Evolutionary conservation across 1,140 invertebrate genomes (phyloP), one percentile per base, ranked within the genome.

Genomic region (Bombus breviceps): DNA sequence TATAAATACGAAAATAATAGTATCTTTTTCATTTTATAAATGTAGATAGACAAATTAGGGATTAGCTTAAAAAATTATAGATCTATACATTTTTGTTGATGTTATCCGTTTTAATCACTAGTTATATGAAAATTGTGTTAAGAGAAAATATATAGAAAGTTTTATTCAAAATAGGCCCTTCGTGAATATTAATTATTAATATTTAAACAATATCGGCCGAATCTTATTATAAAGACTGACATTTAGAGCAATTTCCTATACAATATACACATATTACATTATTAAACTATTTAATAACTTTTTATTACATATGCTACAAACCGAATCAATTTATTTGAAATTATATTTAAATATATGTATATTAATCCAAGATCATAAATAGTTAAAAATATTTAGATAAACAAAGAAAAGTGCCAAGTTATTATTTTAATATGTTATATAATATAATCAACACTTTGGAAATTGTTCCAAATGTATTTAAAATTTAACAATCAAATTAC

Each of bases 231-330:
- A 12, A 78, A 79, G 69, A 87, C 43, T 87, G 75, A 79, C 85
- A 84, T 86, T 86, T 78, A 84, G 86, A 78, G 76, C 82, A 84
- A 78, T 84, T 85, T 79, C 71, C 82, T 74, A 59, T 74, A 47
- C 22, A 57, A 86, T 66, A 25, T 64, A 53, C 34, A 77, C 3
- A 77, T 71, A 64, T 66, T 80, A 43, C 9, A 53, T 81, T 80
- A 53, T 53, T 80, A 80, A 78, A 59, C 39, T 47, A 62, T 53
- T 80, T 43, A 85, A 62, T 84, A 18, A 62, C n/a, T 69, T 53
- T 80, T 68, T 79, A 47, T 22, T n/a, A 47, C 9, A 28, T 43
- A 72, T 62, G 43, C 41, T 22, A 43, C 10, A 77, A 53, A 77
- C 5, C 3, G 5, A 41, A 39, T 41, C 43, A 34, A 34, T 69